A percentile compares a stretch with the other conserved stretches of the same genome.
Evolutionary conservation across 2,113 vertebrate genomes (phyloP).

Genomic region (Hypocryptadius cinnamomeus): DNA sequence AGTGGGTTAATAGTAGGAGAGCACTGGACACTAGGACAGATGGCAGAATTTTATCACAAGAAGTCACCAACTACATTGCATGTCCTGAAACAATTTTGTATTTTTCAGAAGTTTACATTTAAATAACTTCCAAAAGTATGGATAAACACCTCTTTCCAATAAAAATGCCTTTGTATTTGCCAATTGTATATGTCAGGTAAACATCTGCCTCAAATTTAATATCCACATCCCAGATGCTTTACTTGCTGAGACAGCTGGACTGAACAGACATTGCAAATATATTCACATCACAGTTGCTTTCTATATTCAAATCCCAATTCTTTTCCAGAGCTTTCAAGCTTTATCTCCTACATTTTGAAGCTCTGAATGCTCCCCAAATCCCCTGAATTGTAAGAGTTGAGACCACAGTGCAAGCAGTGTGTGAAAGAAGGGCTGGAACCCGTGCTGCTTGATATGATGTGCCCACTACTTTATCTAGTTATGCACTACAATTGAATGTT

Average conservation of each 20-base stretch:
- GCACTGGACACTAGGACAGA: not conserved
- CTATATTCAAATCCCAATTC: conserved; percentile 1
- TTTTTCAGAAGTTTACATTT: not conserved
- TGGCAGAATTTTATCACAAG: not conserved
- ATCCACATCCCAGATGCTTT: not conserved
- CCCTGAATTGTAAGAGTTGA: not conserved
- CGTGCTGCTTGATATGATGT: not conserved
- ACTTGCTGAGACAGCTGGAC: not conserved
- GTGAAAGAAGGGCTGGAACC: not conserved
- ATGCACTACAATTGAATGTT: not conserved
- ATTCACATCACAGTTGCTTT: conserved; percentile 12
- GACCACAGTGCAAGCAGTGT: not conserved
- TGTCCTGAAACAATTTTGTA: not conserved
- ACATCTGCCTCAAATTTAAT: not conserved
- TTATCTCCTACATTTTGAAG: not conserved
- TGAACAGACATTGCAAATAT: conserved; percentile 4
- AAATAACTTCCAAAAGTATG: not conserved
- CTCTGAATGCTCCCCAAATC: not conserved
- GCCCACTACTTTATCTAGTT: not conserved
- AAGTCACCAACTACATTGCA: not conserved
- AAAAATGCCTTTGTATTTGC: not conserved
- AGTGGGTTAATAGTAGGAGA: not conserved
- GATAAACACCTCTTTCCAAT: not conserved
- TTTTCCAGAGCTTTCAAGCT: conserved; percentile 38
- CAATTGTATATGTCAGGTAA: not conserved